Base-by-base conservation (phyloP, 2,797 vertebrate genomes). In the Microctenopoma lineatum region DNA sequence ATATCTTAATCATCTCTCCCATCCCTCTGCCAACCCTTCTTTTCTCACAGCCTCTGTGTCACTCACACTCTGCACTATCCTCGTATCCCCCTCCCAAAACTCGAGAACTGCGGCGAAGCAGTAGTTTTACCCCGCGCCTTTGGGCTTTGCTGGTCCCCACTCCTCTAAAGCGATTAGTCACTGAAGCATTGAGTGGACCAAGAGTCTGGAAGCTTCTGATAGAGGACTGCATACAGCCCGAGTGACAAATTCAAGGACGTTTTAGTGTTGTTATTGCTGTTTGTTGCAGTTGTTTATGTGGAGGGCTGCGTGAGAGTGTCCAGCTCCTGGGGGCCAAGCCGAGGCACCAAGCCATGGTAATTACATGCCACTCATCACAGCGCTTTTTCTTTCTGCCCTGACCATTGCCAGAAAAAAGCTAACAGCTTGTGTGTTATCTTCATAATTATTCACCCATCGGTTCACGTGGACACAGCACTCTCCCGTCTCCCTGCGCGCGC, bases 141-240 rank as follows among this genome's bases (percentile, higher is more conserved):
- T 72, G 77, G 78, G 87, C 62, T 81, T 76, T 75, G 63, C 86
- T 58, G 71, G 64, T 80, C 82, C 75, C 64, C 39, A 50, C 84
- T 83, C 60, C 85, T 83, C 83, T 84, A 83, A 87, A 89, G 84
- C 67, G 80, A 89, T 90, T 90, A 91, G 84, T 87, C 87, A 81
- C 81, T 85, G 82, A 79, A 75, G 75, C 87, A 73, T 79, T 21
- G 50, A 87, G 79, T 84, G 84, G 78, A 86, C 81, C 57, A 51
- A 66, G 84, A 80, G 84, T 86, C 91, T 91, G 90, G 80, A 76
- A 85, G 81, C 87, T 59, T 80, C 87, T 80, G 87, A 91, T 90
- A 91, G 87, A 90, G 77, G 59, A 88, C 56, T 4, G 57, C 78
- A 83, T 12, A 18, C 71, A 82, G 84, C 73, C 77, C 66, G 39